phyloP scores from a whole-genome alignment of 2,797 vertebrate genomes.

The Rhinella marina region DNA sequence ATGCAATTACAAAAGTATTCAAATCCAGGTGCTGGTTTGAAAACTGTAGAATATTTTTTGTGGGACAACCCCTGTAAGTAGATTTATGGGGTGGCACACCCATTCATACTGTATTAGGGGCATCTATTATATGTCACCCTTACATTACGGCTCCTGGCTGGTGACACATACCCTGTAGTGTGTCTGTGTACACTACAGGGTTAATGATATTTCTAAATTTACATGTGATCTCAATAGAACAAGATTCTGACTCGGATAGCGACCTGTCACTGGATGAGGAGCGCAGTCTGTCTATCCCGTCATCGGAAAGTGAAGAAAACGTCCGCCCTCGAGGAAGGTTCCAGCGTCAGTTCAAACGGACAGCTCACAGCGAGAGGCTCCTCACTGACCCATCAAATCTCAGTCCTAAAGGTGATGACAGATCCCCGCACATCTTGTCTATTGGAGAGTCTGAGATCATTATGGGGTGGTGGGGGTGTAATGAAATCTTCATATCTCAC shows the following conservation, averaged over 20 bases:
- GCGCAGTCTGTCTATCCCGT: constrained; percentile 93
- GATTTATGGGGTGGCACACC: too few relatives aligned
- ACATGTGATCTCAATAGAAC: constrained; percentile 73
- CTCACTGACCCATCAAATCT: constrained; percentile 87
- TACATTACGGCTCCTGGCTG: not conserved
- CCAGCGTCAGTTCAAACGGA: constrained; percentile 88
- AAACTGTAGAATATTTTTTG: too few relatives aligned
- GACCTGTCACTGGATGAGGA: constrained; percentile 97
- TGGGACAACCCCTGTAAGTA: too few relatives aligned
- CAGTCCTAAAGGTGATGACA: constrained; percentile 85
- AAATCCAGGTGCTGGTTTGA: too few relatives aligned
- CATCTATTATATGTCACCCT: not conserved
- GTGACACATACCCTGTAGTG: not conserved
- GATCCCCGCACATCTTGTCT: not conserved
- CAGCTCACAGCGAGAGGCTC: constrained; percentile 90
- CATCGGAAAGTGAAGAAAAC: constrained; percentile 96
- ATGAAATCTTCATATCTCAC: not conserved
- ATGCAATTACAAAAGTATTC: too few relatives aligned
- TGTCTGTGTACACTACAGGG: not conserved
- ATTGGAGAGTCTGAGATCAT: not conserved
- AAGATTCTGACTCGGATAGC: constrained; percentile 94
- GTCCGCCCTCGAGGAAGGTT: constrained; percentile 91
- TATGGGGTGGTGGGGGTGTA: not conserved
- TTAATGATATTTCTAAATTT: too few relatives aligned
- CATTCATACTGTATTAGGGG: not conserved